Conservation (phyloP, 2,113 vertebrate genomes). For the Raja brachyura region DNA sequence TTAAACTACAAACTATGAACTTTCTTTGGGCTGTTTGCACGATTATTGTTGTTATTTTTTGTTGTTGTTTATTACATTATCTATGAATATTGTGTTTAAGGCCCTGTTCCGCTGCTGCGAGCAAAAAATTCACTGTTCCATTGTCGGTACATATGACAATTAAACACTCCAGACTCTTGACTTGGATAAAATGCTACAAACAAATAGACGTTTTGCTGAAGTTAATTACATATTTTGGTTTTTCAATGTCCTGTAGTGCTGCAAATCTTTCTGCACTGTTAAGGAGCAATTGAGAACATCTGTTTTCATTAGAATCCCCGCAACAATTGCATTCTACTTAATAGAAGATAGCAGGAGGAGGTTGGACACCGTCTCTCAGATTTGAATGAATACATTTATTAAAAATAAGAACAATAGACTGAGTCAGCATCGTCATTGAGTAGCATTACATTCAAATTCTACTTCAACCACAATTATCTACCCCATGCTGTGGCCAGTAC, state of each 20-base stretch:
- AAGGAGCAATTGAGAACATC: background rate
- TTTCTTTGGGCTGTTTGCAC: too few relatives aligned
- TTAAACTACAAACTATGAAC: too few relatives aligned
- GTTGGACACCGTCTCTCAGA: background rate
- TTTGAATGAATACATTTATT: background rate
- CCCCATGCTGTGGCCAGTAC: too few relatives aligned
- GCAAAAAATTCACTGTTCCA: too few relatives aligned
- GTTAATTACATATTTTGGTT: background rate
- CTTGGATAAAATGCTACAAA: background rate
- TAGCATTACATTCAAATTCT: background rate
- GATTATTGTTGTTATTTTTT: too few relatives aligned
- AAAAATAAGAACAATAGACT: too few relatives aligned
- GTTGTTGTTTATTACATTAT: too few relatives aligned
- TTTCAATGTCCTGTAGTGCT: background rate
- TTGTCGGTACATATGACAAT: too few relatives aligned
- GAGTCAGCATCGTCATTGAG: background rate
- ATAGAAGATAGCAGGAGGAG: background rate
- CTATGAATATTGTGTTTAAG: too few relatives aligned
- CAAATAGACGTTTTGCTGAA: background rate
- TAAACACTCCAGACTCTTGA: too few relatives aligned
- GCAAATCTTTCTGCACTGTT: background rate
- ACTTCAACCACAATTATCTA: background rate
- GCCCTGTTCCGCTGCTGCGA: too few relatives aligned
- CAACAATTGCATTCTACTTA: background rate
- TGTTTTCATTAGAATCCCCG: background rate